Conservation (phyloP, 2,797 vertebrate genomes). For the Tachyglossus aculeatus region DNA sequence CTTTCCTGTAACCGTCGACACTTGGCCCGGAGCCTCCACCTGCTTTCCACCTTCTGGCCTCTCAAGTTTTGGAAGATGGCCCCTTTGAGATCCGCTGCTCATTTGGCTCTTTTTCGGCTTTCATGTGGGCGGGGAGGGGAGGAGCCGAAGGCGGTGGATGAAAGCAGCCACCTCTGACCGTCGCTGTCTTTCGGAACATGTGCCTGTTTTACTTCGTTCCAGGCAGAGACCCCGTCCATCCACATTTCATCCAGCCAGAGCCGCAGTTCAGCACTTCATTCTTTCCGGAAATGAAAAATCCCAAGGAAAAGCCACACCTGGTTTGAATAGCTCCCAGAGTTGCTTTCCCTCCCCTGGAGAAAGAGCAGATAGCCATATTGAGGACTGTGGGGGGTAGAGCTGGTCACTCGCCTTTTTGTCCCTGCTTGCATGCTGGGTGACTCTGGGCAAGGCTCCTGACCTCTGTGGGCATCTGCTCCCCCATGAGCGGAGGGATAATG, state of each 20-base stretch:
- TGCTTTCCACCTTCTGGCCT: conserved; percentile 38
- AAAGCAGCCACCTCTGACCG: fast-evolving
- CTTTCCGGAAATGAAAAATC: neutral
- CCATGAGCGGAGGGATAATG: no score
- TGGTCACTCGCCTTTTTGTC: no score
- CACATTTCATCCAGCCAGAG: fast-evolving
- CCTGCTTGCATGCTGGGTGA: no score
- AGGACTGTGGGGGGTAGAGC: no score
- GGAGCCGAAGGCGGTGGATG: fast-evolving
- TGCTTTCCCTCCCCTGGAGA: fast-evolving
- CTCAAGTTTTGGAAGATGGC: neutral
- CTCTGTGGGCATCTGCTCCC: no score
- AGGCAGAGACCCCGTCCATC: no score
- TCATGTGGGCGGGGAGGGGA: neutral
- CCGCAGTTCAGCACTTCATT: neutral
- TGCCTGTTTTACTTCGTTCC: no score
- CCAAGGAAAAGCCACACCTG: neutral
- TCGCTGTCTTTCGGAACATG: neutral
- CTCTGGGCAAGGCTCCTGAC: no score
- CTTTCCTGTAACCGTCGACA: conserved; percentile 26
- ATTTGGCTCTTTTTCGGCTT: neutral
- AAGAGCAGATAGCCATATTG: no score
- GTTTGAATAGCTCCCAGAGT: neutral
- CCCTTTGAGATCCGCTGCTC: conserved; percentile 23
- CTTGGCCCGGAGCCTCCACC: conserved; percentile 47